phyloP scores from a whole-genome alignment of 1,140 invertebrate species.

The Solenopsis fugax region DNA sequence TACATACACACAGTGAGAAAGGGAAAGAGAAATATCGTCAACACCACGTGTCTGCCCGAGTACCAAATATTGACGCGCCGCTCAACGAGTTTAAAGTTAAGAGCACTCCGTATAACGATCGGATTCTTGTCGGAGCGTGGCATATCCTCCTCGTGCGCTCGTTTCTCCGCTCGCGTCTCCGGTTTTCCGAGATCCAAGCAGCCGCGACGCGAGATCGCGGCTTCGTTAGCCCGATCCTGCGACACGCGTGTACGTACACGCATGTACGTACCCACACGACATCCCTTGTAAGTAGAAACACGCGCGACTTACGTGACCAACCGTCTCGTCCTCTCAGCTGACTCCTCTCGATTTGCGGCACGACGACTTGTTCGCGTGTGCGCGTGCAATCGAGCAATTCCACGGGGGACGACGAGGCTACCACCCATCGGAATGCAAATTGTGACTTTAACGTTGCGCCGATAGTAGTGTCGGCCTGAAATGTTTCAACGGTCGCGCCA shows the following conservation, averaged over 20 bases:
- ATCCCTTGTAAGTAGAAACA: conserved; percentile 40
- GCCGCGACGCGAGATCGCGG: neutral
- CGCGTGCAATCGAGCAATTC: conserved; percentile 56
- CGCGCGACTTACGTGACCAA: conserved; percentile 51
- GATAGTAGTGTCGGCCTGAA: conserved; percentile 60
- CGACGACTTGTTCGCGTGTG: conserved; percentile 52
- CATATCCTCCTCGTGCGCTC: neutral
- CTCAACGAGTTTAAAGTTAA: neutral
- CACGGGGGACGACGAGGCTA: conserved; percentile 53
- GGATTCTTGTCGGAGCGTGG: neutral
- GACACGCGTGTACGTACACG: neutral
- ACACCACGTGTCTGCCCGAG: neutral
- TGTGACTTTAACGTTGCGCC: conserved; percentile 59
- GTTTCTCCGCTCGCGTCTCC: neutral
- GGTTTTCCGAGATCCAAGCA: conserved; percentile 13
- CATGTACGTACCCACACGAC: neutral
- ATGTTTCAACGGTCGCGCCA: conserved; percentile 62
- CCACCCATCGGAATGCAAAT: conserved; percentile 73
- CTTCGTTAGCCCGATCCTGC: conserved; percentile 35
- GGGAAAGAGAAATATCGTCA: neutral
- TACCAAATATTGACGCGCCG: neutral
- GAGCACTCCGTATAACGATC: neutral
- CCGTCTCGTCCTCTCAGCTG: conserved; percentile 67
- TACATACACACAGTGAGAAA: neutral
- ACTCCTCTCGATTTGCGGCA: conserved; percentile 39